These are phyloP conservation scores for Pandemis cinnamomeana DNA, from an alignment of 2,888 invertebrate genomes.

Conservation along the genomic window DNA sequence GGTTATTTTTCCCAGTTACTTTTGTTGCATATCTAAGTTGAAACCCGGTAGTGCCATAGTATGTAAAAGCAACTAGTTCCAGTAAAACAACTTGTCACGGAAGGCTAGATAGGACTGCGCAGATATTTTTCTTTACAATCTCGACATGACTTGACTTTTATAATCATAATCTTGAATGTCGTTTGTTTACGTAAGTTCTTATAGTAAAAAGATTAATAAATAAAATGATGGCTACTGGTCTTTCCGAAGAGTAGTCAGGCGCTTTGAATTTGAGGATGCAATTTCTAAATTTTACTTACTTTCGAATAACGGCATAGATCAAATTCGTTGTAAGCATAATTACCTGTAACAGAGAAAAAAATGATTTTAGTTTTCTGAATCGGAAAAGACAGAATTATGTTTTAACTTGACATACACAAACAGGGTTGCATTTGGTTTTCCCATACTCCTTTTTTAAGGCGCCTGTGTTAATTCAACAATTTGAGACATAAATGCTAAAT, in stretches of 20 bases:
- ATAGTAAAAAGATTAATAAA: neutral
- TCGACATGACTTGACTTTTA: constrained; percentile 9
- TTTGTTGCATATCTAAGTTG: constrained; percentile 24
- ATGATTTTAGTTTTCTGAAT: neutral
- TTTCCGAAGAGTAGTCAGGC: neutral
- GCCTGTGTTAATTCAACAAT: too few species aligned
- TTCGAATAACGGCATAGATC: neutral
- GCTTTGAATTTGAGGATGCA: too few species aligned
- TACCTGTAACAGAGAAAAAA: constrained; percentile 27
- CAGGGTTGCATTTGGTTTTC: too few species aligned
- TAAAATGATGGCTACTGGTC: neutral
- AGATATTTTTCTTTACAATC: constrained; percentile 21
- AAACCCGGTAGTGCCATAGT: constrained; percentile 18
- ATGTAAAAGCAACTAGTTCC: constrained; percentile 10
- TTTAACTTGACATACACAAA: too few species aligned
- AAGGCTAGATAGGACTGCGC: constrained; percentile 9
- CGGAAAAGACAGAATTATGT: too few species aligned
- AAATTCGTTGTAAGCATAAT: neutral
- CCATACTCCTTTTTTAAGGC: too few species aligned
- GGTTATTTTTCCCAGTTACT: constrained; percentile 9
- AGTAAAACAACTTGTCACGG: constrained; percentile 23
- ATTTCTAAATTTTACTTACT: neutral
- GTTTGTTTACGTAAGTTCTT: neutral
- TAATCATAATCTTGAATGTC: neutral
- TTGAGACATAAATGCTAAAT: too few species aligned